Evolutionary conservation across 1,140 invertebrate species (phyloP), one percentile per base, ranked within the genome.

Genomic region (Hypsibius dujardini): DNA sequence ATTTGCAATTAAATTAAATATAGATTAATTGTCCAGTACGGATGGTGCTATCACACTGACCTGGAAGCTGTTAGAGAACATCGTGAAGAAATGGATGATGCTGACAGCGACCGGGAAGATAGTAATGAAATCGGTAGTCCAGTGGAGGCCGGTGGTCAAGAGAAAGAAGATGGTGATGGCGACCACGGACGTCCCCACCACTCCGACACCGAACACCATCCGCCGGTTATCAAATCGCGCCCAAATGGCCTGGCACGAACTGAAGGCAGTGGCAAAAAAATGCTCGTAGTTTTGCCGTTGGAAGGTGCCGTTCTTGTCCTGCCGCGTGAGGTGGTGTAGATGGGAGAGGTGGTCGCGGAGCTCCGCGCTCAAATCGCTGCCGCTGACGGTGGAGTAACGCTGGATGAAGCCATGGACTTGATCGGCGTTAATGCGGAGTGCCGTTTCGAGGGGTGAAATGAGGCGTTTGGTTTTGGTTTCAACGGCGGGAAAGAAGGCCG

Each of bases 1-100:
- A 28, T 28, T 28, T 28, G 28, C 28, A 28, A 28, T 28, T 28
- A 28, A 28, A 28, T 28, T 28, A 28, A 28, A 28, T 28, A 28
- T 28, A 28, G 28, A 28, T 28, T 28, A 28, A 28, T 28, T 28
- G 28, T 28, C 28, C 28, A 28, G 28, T 28, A 28, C 28, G 28
- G 28, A 28, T 28, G 28, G 28, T 28, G 28, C 28, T 28, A 28
- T 28, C 28, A 28, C 28, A 28, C 28, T 85, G 46, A 95, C 85
- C 46, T 95, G 86, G 78, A 88, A 95, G 81, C 92, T 96, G 76
- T 97, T 95, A 1, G 92, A 94, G 78, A 94, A 90, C 60, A 76
- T 78, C 46, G 74, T 72, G n/a, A 72, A 59, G 67, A 75, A 74
- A 73, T 75, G 76, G 70, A 77, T 42, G 71, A 75, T 59, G 59